Evolutionary conservation across 2,113 vertebrate species (phyloP).

Genomic region (Glareola pratincola): DNA sequence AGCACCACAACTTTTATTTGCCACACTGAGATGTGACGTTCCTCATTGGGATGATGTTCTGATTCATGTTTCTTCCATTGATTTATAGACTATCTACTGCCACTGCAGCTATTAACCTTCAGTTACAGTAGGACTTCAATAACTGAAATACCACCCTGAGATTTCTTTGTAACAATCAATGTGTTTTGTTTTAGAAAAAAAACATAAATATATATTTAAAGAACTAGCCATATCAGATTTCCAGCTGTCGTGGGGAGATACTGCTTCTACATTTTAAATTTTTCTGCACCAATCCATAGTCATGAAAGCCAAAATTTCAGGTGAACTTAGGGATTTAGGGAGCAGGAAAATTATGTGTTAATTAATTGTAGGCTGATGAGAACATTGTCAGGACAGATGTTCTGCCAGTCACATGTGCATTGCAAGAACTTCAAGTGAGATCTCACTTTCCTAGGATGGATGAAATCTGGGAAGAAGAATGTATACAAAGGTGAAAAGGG

Average conservation of each 20-base stretch:
- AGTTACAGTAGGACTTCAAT: slow-evolving; percentile 31
- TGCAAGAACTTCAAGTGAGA: not conserved
- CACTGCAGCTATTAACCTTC: slow-evolving; percentile 45
- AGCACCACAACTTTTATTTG: not conserved
- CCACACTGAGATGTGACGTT: not conserved
- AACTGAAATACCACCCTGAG: not conserved
- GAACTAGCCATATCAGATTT: not conserved
- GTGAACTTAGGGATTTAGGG: not conserved
- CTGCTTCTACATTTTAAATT: not conserved
- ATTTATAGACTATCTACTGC: slow-evolving; percentile 40
- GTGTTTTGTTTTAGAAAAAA: not conserved
- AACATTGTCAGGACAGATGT: slow-evolving; percentile 13
- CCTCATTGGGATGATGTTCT: not conserved
- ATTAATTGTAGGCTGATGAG: not conserved
- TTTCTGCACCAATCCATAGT: not conserved
- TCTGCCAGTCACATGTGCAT: not conserved
- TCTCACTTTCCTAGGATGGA: not conserved
- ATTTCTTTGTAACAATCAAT: slow-evolving; percentile 29
- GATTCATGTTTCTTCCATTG: slow-evolving; percentile 24
- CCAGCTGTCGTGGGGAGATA: not conserved
- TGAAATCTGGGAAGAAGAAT: not conserved
- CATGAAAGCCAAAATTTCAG: not conserved
- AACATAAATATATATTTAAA: not conserved
- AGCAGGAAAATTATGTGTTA: not conserved
- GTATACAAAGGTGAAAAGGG: not conserved